Evolutionary conservation across 1,140 invertebrate genomes (phyloP), one percentile per base, ranked within the genome.

Genomic region (Drosophila dunni): DNA sequence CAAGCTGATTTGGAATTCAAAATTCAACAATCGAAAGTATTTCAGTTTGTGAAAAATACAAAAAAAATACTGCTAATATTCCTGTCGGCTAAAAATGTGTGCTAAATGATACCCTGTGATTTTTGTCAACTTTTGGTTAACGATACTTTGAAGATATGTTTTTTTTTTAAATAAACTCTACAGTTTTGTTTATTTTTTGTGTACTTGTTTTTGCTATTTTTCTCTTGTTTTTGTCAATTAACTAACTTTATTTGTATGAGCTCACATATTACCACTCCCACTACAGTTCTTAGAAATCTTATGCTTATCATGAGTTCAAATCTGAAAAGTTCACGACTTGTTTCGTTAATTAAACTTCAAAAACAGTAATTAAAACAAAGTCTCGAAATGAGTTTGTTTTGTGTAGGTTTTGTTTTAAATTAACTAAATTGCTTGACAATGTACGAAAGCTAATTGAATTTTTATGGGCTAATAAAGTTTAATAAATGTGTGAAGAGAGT

Each of bases 281-380:
- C 17, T 17, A 29, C 17, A 2, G 17, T 20, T 29, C 0, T n/a
- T n/a, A n/a, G n/a, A n/a, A n/a, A n/a, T n/a, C n/a, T 29, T 29
- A 29, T 4, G 24, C 24, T 38, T 17, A 11, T 15, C 13, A 10
- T 15, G 8, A 15, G 13, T 24, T 9, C 6, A 36, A 0, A 42
- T 64, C 46, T 7, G 13, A 42, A 46, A 68, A 70, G 58, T 70
- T 75, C 51, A 70, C 63, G 58, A 69, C 51, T 51, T 63, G 50
- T 15, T 11, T 2, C 33, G 42, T 57, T 57, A 65, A 29, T 11
- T 13, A 15, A 0, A 46, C n/a, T 8, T 7, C 9, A 33, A 34
- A 42, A 42, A 40, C 33, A 63, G 46, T 45, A 46, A 24, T 57
- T 24, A 4, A 42, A 57, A 46, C 10, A 53, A 60, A 46, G 40